Conservation (phyloP, 35 echinoderm and acorn worm species). For the Ophioderma brevispina region DNA sequence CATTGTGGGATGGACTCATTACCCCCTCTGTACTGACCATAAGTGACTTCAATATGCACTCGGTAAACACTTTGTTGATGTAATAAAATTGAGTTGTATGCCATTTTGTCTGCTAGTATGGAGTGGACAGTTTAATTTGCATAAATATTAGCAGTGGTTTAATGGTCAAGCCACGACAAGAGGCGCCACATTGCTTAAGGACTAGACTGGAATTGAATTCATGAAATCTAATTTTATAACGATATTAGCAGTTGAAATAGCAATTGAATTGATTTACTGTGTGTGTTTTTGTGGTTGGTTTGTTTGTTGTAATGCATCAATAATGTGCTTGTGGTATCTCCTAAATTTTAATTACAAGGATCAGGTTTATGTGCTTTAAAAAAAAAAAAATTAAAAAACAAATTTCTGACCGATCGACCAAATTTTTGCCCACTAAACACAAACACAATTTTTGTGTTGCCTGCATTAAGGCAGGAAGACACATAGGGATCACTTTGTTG, state of each 20-base stretch:
- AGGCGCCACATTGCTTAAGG: not conserved
- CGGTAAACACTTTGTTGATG: not conserved
- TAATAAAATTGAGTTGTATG: not conserved
- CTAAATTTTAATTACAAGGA: too few species aligned
- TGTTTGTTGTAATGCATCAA: not conserved
- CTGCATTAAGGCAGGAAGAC: too few species aligned
- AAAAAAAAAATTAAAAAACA: too few species aligned
- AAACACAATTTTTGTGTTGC: too few species aligned
- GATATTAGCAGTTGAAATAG: too few species aligned
- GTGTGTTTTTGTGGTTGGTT: not conserved
- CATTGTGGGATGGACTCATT: too few species aligned
- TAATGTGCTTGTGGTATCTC: not conserved
- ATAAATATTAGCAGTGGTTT: not conserved
- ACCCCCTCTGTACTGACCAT: too few species aligned
- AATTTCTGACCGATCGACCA: too few species aligned
- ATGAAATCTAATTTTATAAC: too few species aligned
- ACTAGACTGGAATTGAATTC: not conserved
- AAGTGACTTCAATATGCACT: not conserved
- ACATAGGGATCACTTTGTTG: too few species aligned
- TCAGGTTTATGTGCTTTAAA: too few species aligned
- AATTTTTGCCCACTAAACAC: too few species aligned
- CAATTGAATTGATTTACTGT: not conserved
- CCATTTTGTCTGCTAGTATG: not conserved
- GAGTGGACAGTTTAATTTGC: not conserved
- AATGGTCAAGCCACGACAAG: not conserved